Evolutionary conservation across 2,113 vertebrate genomes (phyloP), one percentile per base, ranked within the genome.

Genomic region (Mionectes macconnelli): DNA sequence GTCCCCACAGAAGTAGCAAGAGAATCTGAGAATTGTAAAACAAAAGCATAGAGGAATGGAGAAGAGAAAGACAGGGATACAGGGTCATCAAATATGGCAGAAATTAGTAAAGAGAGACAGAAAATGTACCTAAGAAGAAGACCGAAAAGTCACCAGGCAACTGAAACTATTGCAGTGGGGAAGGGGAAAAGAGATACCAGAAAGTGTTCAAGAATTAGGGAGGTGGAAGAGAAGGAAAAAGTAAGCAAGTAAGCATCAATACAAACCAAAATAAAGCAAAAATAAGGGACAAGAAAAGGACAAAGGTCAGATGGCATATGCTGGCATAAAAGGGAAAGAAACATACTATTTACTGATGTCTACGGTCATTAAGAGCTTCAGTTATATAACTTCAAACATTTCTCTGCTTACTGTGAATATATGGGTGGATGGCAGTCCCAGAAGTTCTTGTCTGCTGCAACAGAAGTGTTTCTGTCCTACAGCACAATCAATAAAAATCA

Each of bases 401-500:
- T 84, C 56, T 69, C 45, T 87, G 76, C 23, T 73, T 87, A 55
- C 12, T 78, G 49, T 45, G 64, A 89, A 67, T 33, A 35, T 0
- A 35, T 0, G 1, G n/a, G 47, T 64, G 44, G 53, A 92, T 84
- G 81, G 59, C 52, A 85, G 70, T 67, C 62, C 50, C 93, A 78
- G n/a, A 76, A 87, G 68, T 72, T 88, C 76, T 76, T 84, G 74
- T 45, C 70, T 60, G 63, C 63, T 96, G 83, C 72, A 95, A 78
- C 62, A 91, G 45, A 85, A 95, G 84, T 91, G 86, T 84, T 96
- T 95, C 72, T 96, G 94, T 95, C 94, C 93, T 89, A 91, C 64
- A 96, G 93, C 68, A 86, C 81, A 95, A 96, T 96, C 96, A 95
- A 95, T 94, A 84, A 88, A 97, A 97, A 97, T 95, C 94, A 97